Evolutionary conservation across 2,113 vertebrate genomes (phyloP).

Genomic region (Nipponia nippon): DNA sequence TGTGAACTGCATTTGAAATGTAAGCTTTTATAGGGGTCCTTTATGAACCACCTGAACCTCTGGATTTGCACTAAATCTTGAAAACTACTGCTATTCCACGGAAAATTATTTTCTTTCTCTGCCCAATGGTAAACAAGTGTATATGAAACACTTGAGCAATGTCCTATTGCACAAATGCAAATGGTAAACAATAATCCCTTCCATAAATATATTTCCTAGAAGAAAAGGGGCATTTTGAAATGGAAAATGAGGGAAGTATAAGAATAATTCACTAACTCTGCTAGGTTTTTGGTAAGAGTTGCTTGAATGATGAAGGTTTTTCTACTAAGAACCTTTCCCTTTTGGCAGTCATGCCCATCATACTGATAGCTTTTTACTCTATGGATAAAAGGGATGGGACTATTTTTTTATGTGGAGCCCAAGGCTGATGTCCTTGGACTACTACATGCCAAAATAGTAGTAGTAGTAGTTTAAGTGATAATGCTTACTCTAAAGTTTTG

Average conservation of each 20-base stretch:
- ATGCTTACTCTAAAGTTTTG: not conserved
- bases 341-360: not conserved
- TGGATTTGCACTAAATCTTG: not conserved
- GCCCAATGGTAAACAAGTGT: not conserved
- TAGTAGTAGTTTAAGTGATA: not conserved
- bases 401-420: not conserved
- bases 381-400: not conserved
- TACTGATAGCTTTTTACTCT: not conserved
- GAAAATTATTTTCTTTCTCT: not conserved
- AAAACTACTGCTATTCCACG: not conserved
- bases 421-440: not conserved
- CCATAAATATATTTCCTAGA: not conserved
- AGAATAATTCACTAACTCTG: not conserved
- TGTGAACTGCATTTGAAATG: not conserved
- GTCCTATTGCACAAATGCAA: not conserved
- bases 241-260: not conserved
- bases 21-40: not conserved
- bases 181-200: not conserved
- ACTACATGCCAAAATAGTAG: not conserved
- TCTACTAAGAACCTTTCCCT: not conserved
- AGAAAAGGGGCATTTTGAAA: not conserved
- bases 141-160: not conserved
- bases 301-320: not conserved
- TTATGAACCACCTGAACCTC: not conserved
- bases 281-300: not conserved